Evolutionary conservation across 1,140 invertebrate species (phyloP), one percentile per base, ranked within the genome.

Genomic region (Drosophila sp.): DNA sequence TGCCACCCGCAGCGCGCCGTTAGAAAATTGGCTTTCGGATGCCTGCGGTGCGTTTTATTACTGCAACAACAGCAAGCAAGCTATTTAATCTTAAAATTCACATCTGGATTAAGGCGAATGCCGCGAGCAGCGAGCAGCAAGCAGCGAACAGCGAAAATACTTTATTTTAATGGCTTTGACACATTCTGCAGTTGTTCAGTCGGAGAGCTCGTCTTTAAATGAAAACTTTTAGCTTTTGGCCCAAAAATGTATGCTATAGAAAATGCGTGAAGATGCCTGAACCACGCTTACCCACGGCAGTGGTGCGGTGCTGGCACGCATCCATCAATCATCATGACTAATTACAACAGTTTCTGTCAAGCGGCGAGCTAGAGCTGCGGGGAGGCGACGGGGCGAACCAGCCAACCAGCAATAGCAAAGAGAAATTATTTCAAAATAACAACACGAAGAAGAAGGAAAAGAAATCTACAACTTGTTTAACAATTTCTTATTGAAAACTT

Each of bases 401-500:
- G 4, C 8, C 35, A 11, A 11, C 3, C 8, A n/a, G 35, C 8
- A 38, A 38, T 38, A 1, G 35, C 35, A 38, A 38, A 38, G 35
- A 11, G 35, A 10, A 38, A 38, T 38, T 38, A 38, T 38, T 38
- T 38, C 17, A 54, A 47, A 80, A 62, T 35, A 35, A 35, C 38
- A 68, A 33, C 47, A 41, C 17, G 17, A 17, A 64, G 35, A 54
- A 33, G 60, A 64, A 54, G 54, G 25, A 66, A 69, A 70, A 79
- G 72, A 73, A 72, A 68, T 61, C 56, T 70, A 89, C 84, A 84
- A 80, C 44, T 76, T 89, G 66, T 84, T 89, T 80, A 89, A 89
- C 81, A 89, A 84, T 89, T 89, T 89, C 79, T 89, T 89, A 89
- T 89, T 89, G 84, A 84, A 89, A 89, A 80, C 74, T 89, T 83